Conservation (phyloP, 2,888 invertebrate species). For the Pachydiplax longipennis region DNA sequence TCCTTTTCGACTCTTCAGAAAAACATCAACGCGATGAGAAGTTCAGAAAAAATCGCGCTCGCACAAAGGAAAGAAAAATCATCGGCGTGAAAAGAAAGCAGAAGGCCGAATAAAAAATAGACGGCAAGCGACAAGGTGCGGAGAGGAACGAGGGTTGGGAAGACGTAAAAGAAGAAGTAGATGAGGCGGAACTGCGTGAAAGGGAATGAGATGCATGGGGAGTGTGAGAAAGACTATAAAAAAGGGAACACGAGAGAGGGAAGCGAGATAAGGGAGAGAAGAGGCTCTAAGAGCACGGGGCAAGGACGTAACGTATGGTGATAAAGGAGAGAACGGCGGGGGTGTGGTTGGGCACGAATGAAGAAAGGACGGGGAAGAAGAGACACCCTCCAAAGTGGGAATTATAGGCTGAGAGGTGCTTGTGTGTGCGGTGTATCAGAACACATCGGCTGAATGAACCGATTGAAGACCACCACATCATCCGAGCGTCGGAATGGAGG, state of each 20-base stretch:
- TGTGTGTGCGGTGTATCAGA: neutral
- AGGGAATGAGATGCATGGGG: neutral
- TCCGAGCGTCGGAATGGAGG: neutral
- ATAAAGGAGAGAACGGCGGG: neutral
- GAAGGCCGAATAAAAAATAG: no score
- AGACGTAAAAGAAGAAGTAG: no score
- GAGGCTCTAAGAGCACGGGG: neutral
- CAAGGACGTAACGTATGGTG: neutral
- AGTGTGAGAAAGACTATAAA: neutral
- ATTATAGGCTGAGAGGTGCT: neutral
- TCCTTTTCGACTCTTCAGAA: no score
- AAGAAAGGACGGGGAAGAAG: neutral
- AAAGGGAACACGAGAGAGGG: neutral
- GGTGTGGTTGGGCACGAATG: neutral
- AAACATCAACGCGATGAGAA: no score
- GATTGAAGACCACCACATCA: neutral
- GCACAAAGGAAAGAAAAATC: no score
- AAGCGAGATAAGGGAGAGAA: neutral
- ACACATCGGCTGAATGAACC: neutral
- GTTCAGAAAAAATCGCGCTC: no score
- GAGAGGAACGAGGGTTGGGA: no score
- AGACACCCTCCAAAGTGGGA: neutral
- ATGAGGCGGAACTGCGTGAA: neutral
- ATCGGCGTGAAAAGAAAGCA: no score
- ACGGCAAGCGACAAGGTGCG: no score